Base-by-base conservation (phyloP, 2,888 invertebrate genomes). In the Empis livida region DNA sequence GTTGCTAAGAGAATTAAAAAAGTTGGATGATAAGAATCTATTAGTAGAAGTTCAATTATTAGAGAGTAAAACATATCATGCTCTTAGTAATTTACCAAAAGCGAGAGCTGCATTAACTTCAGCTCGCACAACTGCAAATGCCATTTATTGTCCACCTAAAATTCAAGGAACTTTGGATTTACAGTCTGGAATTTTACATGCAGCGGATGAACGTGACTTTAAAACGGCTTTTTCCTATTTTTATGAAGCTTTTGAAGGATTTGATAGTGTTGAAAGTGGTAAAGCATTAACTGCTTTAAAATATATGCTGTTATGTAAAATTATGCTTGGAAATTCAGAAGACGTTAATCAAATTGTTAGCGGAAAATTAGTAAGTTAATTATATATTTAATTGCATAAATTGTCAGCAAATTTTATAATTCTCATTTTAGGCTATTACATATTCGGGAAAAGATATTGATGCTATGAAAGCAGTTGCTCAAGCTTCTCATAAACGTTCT, bases 211-310 rank as follows among this genome's bases (percentile, higher is more conserved):
- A 70, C 84, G 91, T 59, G 99, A 99, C 66, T 99, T 99, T 70
- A 99, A 99, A 77, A 99, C 99, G 49, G 97, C 96, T 42, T 99
- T 94, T 72, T 99, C 97, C 47, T 99, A 99, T 67, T 99, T 99
- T 67, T 99, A 97, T 69, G 99, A 99, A 75, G 96, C 96, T 13
- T 99, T 97, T 70, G 99, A 99, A 74, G 94, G 96, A 56, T 96
- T 92, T 68, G 96, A 96, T 70, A 94, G 93, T 55, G 88, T 94
- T 5, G 93, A 94, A 59, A 85, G 83, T 61, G 80, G 80, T 5
- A 93, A 90, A 68, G 97, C 99, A 3, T 71, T 97, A 27, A 88
- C 85, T 20, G 91, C 94, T n/a, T 74, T 99, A 15, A 99, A 99
- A 68, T 99, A 99, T 71, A 99, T 99, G 99, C 77, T 99, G 59